These are phyloP conservation scores for Uropsilus gracilis DNA, from an alignment of 2,113 vertebrate genomes.

Conservation along the genomic window DNA sequence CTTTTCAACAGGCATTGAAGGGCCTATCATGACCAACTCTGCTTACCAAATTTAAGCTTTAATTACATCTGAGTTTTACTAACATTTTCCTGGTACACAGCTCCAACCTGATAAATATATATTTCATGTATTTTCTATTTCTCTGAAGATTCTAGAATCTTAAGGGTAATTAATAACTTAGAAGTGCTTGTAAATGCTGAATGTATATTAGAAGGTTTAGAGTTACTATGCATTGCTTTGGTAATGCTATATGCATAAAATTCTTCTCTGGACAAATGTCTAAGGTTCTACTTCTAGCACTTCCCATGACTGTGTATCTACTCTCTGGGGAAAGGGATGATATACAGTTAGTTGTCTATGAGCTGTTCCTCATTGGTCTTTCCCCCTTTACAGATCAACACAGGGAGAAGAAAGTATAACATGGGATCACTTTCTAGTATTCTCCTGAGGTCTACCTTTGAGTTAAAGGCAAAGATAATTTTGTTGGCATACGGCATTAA, in stretches of 20 bases:
- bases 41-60: background rate
- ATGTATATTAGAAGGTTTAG: background rate
- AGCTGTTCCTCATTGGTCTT: background rate
- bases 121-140: background rate
- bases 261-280: background rate
- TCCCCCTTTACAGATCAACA: background rate
- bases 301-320: background rate
- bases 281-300: background rate
- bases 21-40: background rate
- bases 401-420: background rate
- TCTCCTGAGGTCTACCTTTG: too few species aligned
- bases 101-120: background rate
- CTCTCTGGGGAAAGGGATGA: background rate
- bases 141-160: background rate
- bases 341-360: background rate
- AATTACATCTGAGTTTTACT: background rate
- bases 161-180: background rate
- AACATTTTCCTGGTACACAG: background rate
- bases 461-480: too few species aligned
- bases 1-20: background rate
- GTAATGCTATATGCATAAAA: background rate
- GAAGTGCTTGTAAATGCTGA: too few species aligned
- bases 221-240: too few species aligned
- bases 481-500: background rate
- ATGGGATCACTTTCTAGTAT: too few species aligned